Base-by-base conservation (phyloP, 1,140 invertebrate species). In the Zaprionus tsacasi region DNA sequence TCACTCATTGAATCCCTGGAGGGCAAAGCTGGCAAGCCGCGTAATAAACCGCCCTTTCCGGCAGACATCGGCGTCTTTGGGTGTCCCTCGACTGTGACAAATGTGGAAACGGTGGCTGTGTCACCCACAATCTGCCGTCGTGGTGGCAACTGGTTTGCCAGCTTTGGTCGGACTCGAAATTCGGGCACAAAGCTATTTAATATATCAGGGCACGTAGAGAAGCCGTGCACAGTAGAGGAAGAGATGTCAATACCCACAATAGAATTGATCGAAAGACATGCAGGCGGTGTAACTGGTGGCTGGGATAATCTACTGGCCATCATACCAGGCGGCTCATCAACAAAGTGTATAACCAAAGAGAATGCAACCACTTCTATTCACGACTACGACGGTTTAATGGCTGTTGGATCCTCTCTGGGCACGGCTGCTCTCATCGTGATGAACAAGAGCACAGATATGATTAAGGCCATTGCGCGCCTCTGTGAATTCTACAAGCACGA, bases 1-100 rank as follows among this genome's bases (percentile, higher is more conserved):
- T 95, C 96, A 7, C 91, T 97, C 4, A 96, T 97, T 78, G 96
- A 97, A 92, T 96, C 95, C 7, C 71, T 97, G n/a, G 96, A 97
- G 93, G 96, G 96, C 12, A 93, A 93, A 59, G 75, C 85, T 10
- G 93, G 96, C 10, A 96, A 96, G 86, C 96, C 96, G 1, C 93
- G 96, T 12, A 92, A 96, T 35, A 97, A 97, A 93, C 96, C 96
- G 1, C 96, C 96, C 3, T 97, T 97, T 92, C 96, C 96, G 11
- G 96, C 96, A 67, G 95, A 96, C 89, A 93, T 96, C 35, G 96
- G 96, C 11, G 93, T 96, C 1, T 97, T 96, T 92, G 96, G 96
- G 6, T 96, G 96, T 81, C 96, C 96, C 12, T 96, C 96, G 2
- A 96, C 95, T 36, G 97, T 98, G 0, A 95, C 96, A 1, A 99